Percentiles rank a stretch among this genome's conserved stretches.
phyloP scores from a whole-genome alignment of 2,113 vertebrate species.

The Sprattus sprattus region DNA sequence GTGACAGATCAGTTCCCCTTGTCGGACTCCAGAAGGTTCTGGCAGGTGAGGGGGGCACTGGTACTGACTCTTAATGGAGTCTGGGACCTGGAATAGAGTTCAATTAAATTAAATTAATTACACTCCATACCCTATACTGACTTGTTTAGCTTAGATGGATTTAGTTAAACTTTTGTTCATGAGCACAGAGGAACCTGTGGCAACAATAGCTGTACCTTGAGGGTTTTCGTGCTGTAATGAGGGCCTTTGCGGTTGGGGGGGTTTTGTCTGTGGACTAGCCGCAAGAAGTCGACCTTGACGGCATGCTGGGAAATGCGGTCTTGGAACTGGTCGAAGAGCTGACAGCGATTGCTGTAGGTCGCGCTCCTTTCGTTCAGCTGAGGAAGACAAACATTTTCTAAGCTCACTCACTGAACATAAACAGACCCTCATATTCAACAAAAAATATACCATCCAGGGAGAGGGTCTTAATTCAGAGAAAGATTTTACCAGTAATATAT shows the following conservation, averaged over 20 bases:
- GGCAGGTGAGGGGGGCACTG: slow-evolving; percentile 84
- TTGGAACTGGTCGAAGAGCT: slow-evolving; percentile 97
- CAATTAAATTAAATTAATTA: background rate
- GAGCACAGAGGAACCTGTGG: background rate
- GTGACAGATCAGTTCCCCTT: slow-evolving; percentile 91
- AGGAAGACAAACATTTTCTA: slow-evolving; percentile 52
- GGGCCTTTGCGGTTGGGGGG: slow-evolving; percentile 82
- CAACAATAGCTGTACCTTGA: slow-evolving; percentile 76
- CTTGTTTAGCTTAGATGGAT: background rate
- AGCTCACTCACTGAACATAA: background rate
- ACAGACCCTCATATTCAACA: background rate
- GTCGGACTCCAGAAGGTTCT: slow-evolving; percentile 84
- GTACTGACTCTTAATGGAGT: slow-evolving; percentile 96
- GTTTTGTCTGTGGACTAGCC: slow-evolving; percentile 87
- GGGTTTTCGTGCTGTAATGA: slow-evolving; percentile 81
- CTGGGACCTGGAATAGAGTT: slow-evolving; percentile 81
- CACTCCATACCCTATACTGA: background rate
- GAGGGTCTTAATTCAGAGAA: too few relatives aligned
- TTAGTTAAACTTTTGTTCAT: background rate
- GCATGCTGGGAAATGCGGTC: slow-evolving; percentile 96
- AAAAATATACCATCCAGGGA: background rate
- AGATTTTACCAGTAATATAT: too few relatives aligned
- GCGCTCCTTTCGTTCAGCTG: slow-evolving; percentile 95
- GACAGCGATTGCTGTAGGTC: slow-evolving; percentile 92
- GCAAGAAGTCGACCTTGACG: slow-evolving; percentile 94